Percentiles rank a stretch among this genome's conserved stretches.
Evolutionary conservation across 2,797 vertebrate species (phyloP).

Genomic region (Melanotaenia nigrans): DNA sequence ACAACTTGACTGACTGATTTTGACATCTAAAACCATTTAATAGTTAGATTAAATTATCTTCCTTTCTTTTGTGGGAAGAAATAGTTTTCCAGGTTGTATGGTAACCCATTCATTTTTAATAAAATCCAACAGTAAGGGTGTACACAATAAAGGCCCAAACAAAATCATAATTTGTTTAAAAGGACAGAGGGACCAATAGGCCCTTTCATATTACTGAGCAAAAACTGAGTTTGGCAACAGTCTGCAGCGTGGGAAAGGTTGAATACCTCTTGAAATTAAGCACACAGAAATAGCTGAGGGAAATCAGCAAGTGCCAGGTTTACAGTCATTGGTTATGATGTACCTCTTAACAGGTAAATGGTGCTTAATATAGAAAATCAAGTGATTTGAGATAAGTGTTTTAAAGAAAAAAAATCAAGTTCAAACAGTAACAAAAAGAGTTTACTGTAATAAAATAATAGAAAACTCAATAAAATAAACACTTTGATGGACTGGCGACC

Average conservation of each 20-base stretch:
- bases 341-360: background rate
- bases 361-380: constrained; percentile 7
- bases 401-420: constrained; percentile 70
- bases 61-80: background rate
- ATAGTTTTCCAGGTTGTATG: constrained; percentile 10
- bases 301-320: background rate
- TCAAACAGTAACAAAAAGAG: constrained; percentile 59
- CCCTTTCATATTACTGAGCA: constrained; percentile 45
- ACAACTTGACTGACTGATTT: constrained; percentile 9
- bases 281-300: background rate
- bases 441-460: constrained; percentile 4
- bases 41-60: constrained; percentile 4
- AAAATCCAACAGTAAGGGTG: constrained; percentile 37
- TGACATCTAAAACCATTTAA: constrained; percentile 6
- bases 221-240: constrained; percentile 38
- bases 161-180: constrained; percentile 61
- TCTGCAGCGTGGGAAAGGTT: background rate
- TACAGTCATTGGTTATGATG: background rate
- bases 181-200: constrained; percentile 42
- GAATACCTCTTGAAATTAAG: background rate
- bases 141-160: constrained; percentile 25
- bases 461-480: background rate
- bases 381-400: constrained; percentile 47
- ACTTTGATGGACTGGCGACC: no score
- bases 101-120: constrained; percentile 56